Percentiles rank a stretch among this genome's conserved stretches.
Conservation (phyloP, 2,797 vertebrate species). For the Platyrinchus mystaceus region DNA sequence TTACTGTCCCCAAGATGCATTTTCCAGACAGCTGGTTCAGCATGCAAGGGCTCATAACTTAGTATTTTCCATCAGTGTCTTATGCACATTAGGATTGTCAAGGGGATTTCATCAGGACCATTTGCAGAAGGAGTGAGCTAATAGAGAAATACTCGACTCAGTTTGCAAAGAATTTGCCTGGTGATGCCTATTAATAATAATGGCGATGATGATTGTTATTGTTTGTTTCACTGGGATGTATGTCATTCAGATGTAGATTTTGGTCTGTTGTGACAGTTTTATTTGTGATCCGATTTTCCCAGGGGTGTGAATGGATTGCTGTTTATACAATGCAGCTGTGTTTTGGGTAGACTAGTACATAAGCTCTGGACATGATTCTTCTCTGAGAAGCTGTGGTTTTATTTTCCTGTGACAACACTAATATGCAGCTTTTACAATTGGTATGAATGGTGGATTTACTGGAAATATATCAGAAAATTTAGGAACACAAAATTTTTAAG, state of each 20-base stretch:
- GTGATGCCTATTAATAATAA: conserved; percentile 28
- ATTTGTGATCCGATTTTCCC: conserved; percentile 1
- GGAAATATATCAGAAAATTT: background rate
- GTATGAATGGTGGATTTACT: background rate
- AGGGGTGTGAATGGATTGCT: conserved; percentile 16
- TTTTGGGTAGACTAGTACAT: conserved; percentile 25
- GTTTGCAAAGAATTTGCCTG: background rate
- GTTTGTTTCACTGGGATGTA: background rate
- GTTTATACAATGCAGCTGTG: conserved; percentile 51
- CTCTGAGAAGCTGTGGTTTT: background rate
- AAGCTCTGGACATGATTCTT: conserved; percentile 6
- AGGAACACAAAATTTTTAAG: background rate
- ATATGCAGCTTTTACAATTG: background rate
- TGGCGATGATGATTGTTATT: conserved; percentile 5
- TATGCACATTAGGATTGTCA: background rate
- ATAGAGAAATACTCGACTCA: background rate
- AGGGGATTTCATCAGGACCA: background rate
- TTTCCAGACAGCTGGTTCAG: conserved; percentile 50
- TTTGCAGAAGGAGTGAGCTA: conserved; percentile 19
- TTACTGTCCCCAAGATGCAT: conserved; percentile 23
- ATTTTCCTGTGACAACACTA: background rate
- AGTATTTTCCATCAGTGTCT: conserved; percentile 9
- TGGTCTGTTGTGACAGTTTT: conserved; percentile 11
- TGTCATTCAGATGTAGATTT: conserved; percentile 38
- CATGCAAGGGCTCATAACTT: background rate